Base-by-base conservation (phyloP, 2,797 vertebrate species). In the Synanceia verrucosa region DNA sequence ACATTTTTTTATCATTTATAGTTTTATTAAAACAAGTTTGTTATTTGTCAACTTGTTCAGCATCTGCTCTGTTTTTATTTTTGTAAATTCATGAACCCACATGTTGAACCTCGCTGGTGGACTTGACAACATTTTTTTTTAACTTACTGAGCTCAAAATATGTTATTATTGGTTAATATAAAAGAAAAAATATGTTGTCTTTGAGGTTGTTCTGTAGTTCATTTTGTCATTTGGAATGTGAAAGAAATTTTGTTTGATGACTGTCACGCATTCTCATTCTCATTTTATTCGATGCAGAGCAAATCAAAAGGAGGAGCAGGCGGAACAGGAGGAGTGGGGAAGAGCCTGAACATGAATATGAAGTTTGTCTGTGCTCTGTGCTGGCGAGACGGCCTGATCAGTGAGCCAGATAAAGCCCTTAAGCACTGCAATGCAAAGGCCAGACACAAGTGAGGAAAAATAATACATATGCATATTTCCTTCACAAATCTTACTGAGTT, bases 391-490 rank as follows among this genome's bases (percentile, higher is more conserved):
- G 94, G 96, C 21, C 93, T 94, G 80, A 91, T 96, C 86, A 96
- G 94, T 19, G 96, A 97, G 79, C 95, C 96, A 1, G 96, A 98
- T 91, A 96, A 95, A 87, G 86, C 92, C 46, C 94, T 95, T 60
- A 97, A 97, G 85, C 95, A 97, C 88, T 99, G 98, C 90, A 93
- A 86, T 3, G 95, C 96, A 84, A 98, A 96, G 92, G 96, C 96
- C 82, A 94, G 93, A 41, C 98, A 99, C 88, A 88, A 88, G 98
- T 99, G 87, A 95, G 95, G 21, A 12, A 13, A 52, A 24, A 29
- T 4, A 4, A 26, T 9, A 7, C 4, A n/a, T 44, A 4, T 53
- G 7, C 1, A 23, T 6, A 14, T n/a, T 47, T 60, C 13, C 16
- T 68, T 0, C 16, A 19, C 1, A 2, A 9, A 61, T 58, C 14